Evolutionary conservation across 2,113 vertebrate genomes (phyloP).

Genomic region (Lophotis ruficrista): DNA sequence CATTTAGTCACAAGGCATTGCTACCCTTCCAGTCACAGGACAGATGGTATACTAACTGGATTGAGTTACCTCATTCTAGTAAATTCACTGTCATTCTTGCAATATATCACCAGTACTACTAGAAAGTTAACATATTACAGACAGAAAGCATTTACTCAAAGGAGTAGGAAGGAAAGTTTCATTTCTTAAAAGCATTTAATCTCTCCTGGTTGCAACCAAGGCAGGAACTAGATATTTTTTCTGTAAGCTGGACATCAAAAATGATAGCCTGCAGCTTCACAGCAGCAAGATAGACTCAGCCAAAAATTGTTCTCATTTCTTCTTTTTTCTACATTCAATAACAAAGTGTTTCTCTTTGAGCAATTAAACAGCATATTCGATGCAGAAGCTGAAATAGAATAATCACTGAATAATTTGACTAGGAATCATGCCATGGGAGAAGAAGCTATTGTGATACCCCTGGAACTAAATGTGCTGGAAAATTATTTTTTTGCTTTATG

Average conservation of each 20-base stretch:
- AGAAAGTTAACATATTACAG: neutral
- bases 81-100: neutral
- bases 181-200: neutral
- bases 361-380: constrained; percentile 17
- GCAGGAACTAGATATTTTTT: neutral
- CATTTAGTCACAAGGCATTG: neutral
- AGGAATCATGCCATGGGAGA: neutral
- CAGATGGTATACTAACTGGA: neutral
- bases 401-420: constrained; percentile 12
- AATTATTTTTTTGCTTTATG: neutral
- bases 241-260: neutral
- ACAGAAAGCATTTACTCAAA: neutral
- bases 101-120: neutral
- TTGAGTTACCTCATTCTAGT: neutral
- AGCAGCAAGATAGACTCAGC: neutral
- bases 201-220: neutral
- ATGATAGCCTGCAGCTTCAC: neutral
- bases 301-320: neutral
- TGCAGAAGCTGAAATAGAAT: constrained; percentile 12
- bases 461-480: constrained; percentile 30
- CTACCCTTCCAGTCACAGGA: neutral
- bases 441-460: constrained; percentile 16
- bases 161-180: neutral
- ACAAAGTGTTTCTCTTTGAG: neutral
- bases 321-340: neutral